Base-by-base conservation (phyloP, 1,140 invertebrate species). In the Oncopodura yosiiana region DNA sequence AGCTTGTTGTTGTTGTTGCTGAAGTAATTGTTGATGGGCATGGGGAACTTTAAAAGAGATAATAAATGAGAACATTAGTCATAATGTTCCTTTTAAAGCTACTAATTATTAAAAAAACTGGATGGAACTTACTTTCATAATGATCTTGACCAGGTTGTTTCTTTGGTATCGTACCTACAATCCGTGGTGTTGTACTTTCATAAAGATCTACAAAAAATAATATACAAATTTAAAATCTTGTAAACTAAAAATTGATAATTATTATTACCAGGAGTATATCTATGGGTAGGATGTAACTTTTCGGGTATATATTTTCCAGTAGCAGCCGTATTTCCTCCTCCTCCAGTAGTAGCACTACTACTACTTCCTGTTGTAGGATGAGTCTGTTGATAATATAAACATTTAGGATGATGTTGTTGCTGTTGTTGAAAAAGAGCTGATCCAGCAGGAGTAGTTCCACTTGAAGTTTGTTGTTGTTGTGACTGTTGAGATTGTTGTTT, bases 151-250 rank as follows among this genome's bases (percentile, higher is more conserved):
- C 54, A 19, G 61, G 42, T 49, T 57, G 60, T 37, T 63, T 66
- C 70, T 87, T 88, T 44, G 85, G 84, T 67, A 86, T 77, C 38
- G 84, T 79, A 30, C 83, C 84, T 19, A 87, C 83, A 53, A 88
- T 86, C 56, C 85, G 77, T 16, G 62, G 62, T 16, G 27, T 52
- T 19, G 42, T 58, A 27, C 56, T 64, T 19, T 64, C 62, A 23
- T 57, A 58, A n/a, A 64, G 32, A 54, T 64, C 62, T 64, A 37
- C 36, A 46, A 41, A 29, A 27, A 48, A 55, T 34, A 23, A 18
- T 24, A 45, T 12, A 50, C 38, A 41, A 34, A 24, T 27, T 38
- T 41, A 51, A 29, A 2, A 30, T 24, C 11, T 39, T 39, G 38
- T 5, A 39, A 39, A 39, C 18, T 18, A 14, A 18, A 9, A 39